phyloP scores from a whole-genome alignment of 2,113 vertebrate genomes.

The Puma concolor region DNA sequence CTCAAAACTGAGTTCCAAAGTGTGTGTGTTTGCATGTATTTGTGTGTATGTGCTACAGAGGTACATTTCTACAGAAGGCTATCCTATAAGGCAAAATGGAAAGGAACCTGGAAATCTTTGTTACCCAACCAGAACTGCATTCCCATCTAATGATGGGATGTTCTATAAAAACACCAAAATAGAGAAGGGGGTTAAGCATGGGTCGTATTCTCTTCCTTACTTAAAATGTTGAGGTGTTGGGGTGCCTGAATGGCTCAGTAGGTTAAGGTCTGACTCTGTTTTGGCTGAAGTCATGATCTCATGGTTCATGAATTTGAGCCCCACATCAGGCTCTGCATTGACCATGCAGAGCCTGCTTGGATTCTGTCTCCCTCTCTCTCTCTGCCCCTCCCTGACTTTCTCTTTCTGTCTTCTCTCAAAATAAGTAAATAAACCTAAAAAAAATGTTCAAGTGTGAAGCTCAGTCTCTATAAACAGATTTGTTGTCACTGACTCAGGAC shows the following conservation, averaged over 20 bases:
- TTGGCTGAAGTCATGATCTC: no score
- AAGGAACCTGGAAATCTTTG: background rate
- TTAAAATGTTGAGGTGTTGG: background rate
- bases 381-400: no score
- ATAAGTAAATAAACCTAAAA: no score
- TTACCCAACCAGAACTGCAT: background rate
- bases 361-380: no score
- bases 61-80: background rate
- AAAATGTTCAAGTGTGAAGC: background rate
- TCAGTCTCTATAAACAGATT: background rate
- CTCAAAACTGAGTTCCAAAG: background rate
- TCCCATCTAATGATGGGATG: background rate
- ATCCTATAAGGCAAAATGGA: background rate
- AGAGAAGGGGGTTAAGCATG: background rate
- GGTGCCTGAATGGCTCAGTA: no score
- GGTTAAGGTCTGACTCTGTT: no score
- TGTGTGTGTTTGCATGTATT: background rate
- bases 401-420: no score
- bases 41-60: no score
- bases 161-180: background rate
- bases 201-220: background rate
- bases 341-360: no score
- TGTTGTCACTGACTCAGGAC: background rate
- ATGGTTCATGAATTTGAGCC: no score
- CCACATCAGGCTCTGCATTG: no score